Conservation (phyloP, 2,888 invertebrate species). For the Diachrysia chrysitis region DNA sequence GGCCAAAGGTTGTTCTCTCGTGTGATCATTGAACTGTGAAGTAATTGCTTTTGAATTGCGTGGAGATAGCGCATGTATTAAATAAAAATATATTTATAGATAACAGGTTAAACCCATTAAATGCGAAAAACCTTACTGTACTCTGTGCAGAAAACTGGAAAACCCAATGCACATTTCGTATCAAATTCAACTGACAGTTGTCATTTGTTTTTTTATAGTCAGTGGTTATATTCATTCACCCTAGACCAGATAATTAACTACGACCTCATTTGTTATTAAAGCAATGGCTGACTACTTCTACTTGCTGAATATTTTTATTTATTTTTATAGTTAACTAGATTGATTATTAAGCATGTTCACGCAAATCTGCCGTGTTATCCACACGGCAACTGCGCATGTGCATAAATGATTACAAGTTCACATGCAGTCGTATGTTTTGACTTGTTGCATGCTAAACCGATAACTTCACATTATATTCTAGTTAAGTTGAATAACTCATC, state of each 20-base stretch:
- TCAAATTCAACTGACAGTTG: too few species aligned
- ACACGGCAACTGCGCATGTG: not conserved
- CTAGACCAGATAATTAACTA: too few species aligned
- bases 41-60: conserved; percentile 18
- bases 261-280: too few species aligned
- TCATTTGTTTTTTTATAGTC: too few species aligned
- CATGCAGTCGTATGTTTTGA: conserved; percentile 6
- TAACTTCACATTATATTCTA: conserved; percentile 9
- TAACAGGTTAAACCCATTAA: conserved; percentile 5
- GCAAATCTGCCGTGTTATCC: conserved; percentile 1
- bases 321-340: too few species aligned
- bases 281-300: too few species aligned
- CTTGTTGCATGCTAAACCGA: conserved; percentile 2
- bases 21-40: conserved; percentile 26
- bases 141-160: too few species aligned
- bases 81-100: conserved; percentile 1
- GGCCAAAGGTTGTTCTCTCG: conserved; percentile 32
- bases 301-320: too few species aligned
- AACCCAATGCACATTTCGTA: too few species aligned
- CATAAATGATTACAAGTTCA: not conserved
- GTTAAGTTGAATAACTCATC: not conserved
- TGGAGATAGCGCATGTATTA: conserved; percentile 8
- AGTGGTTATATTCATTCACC: too few species aligned
- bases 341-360: not conserved
- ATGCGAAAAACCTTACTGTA: too few species aligned